Evolutionary conservation across 2,888 invertebrate species (phyloP).

Genomic region (Diabrotica balteata): DNA sequence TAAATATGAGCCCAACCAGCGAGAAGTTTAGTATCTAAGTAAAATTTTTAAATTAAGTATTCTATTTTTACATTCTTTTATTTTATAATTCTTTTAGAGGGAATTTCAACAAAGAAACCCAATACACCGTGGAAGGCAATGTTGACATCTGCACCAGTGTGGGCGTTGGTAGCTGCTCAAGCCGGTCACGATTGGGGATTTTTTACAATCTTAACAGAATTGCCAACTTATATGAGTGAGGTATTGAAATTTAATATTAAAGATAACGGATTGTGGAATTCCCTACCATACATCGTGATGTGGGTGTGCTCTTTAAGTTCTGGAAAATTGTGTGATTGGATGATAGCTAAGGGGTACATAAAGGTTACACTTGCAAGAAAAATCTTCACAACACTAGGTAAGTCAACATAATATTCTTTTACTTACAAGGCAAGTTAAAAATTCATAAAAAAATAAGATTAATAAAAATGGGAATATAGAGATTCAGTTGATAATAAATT

Average conservation of each 20-base stretch:
- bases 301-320: conserved; percentile 69
- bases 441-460: too few relatives aligned
- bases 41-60: too few relatives aligned
- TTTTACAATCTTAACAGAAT: conserved; percentile 74
- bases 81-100: conserved; percentile 25
- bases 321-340: conserved; percentile 72
- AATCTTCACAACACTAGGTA: conserved; percentile 73
- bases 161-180: conserved; percentile 78
- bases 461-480: too few relatives aligned
- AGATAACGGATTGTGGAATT: conserved; percentile 67
- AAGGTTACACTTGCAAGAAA: conserved; percentile 67
- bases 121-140: conserved; percentile 76
- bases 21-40: too few relatives aligned
- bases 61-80: too few relatives aligned
- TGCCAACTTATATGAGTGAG: conserved; percentile 69
- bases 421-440: too few relatives aligned
- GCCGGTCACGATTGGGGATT: conserved; percentile 76
- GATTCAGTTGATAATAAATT: too few relatives aligned
- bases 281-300: conserved; percentile 72
- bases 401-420: conserved; percentile 33
- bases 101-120: conserved; percentile 44
- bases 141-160: conserved; percentile 72
- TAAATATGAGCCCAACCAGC: too few relatives aligned
- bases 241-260: conserved; percentile 70
- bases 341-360: conserved; percentile 66